Conservation (phyloP, 53 echinoderm and acorn worm species). For the Paelopatides confundens region DNA sequence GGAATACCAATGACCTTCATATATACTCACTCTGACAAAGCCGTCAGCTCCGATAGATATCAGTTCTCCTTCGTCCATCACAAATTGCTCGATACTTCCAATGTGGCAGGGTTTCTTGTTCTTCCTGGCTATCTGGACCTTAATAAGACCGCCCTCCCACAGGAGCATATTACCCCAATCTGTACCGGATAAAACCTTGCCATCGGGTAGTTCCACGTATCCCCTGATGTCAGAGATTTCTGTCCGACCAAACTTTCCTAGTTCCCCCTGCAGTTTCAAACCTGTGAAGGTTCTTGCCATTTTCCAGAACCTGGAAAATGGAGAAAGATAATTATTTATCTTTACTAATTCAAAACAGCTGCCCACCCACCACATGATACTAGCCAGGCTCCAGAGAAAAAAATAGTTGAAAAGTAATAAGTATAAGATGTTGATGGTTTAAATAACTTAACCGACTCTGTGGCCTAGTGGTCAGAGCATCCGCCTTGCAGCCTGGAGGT, state of each 20-base stretch:
- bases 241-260: constrained; percentile 98
- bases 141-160: constrained; percentile 98
- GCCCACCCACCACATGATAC: too few relatives aligned
- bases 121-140: constrained; percentile 88
- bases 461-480: too few relatives aligned
- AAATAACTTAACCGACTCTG: too few relatives aligned
- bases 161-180: constrained; percentile 99
- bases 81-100: constrained; percentile 96
- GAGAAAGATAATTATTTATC: not conserved
- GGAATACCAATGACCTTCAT: too few relatives aligned
- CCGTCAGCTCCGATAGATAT: constrained; percentile 97
- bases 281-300: constrained; percentile 98
- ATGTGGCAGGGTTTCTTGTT: constrained; percentile 89
- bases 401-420: too few relatives aligned
- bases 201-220: constrained; percentile 94
- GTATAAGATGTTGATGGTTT: too few relatives aligned
- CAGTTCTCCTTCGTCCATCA: constrained; percentile 95
- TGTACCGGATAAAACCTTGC: constrained; percentile 93
- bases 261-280: constrained; percentile 91
- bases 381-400: too few relatives aligned
- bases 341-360: not conserved
- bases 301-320: constrained; percentile 89
- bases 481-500: too few relatives aligned
- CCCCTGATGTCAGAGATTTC: constrained; percentile 98
- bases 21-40: constrained; percentile 90